Base-by-base conservation (phyloP, 2,797 vertebrate genomes). In the Cephalopachus bancanus region DNA sequence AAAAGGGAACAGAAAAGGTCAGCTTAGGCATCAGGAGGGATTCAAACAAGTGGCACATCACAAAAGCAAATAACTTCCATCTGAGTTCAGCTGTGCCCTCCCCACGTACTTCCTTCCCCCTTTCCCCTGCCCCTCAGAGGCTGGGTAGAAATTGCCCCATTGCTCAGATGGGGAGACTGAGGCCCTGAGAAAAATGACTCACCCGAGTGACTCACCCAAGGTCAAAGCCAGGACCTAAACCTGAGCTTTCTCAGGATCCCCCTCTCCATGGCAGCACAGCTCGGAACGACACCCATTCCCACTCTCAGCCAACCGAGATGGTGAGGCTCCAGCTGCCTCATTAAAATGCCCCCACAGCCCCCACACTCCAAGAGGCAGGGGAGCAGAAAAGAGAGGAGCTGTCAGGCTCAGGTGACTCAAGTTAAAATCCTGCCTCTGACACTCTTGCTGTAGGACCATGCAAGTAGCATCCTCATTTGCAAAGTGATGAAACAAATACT, bases 1-100 rank as follows among this genome's bases (percentile, higher is more conserved):
- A 89, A 95, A 89, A 88, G 71, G 80, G 84, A 86, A 76, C 26
- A 74, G 85, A 17, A 76, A 93, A 79, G 83, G 15, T 26, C 76
- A 16, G 28, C 57, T 57, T 26, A 24, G 88, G 94, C 26, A 2
- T 67, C 80, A 51, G 59, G 51, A 67, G 28, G 44, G 55, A 30
- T 30, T 20, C 59, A n/a, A 37, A 85, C 71, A 69, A 60, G 9
- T 1, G 37, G 49, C 60, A 3, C 3, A 1, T 10, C 59, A 65
- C 49, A 8, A 30, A 67, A 72, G 67, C 69, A 37, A 28, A 30
- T 5, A 26, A 17, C 8, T 71, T 74, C 51, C 33, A 4, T 49
- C 55, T 17, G 80, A 49, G 22, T 62, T 93, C 76, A 5, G 51
- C 37, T 60, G 19, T 4, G 26, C 49, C 49, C 30, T 1, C 4